Base-by-base conservation (phyloP, 2,113 vertebrate genomes). In the Polypterus senegalus region DNA sequence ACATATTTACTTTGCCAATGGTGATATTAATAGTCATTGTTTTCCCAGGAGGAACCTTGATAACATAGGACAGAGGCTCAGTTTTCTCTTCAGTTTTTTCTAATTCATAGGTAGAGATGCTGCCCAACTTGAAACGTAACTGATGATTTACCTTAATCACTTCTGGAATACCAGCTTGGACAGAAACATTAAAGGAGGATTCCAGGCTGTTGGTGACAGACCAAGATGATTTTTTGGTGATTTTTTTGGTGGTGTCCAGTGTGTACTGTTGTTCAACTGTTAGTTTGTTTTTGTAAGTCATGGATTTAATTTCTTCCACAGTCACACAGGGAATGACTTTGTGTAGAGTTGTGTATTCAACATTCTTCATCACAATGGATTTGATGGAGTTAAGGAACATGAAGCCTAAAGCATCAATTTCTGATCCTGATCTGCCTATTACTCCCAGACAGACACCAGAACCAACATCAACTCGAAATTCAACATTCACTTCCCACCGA, bases 371-470 rank as follows among this genome's bases (percentile, higher is more conserved):
- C 1, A 48, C 58, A 5, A 58, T 48, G 4, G 66, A 72, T 61
- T 63, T 60, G 61, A 74, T 59, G 3, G 62, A 49, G 10, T 63
- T 65, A 6, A 74, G 48, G 66, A 74, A 74, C 5, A 48, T 4
- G 4, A 74, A 72, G 3, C 60, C 68, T 43, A 72, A 58, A 3
- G 1, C 0, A 27, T 74, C 65, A 5, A 70, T 72, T 46, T 72
- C 70, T 11, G 45, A 0, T 49, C 66, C 62, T 7, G 54, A 1
- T 2, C 9, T 49, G 52, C 72, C 68, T 9, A 0, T 1, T 11
- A 74, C n/a, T 60, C 72, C 72, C 11, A 70, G 2, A 58, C 72
- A 74, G 52, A 61, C 68, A 4, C 72, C 72, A 63, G 66, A 74
- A 2, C 70, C 66, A 3, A 60, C 46, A 53, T 74, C 66, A 4